phyloP scores from a whole-genome alignment of 2,888 invertebrate genomes.

The Andrena fulva region DNA sequence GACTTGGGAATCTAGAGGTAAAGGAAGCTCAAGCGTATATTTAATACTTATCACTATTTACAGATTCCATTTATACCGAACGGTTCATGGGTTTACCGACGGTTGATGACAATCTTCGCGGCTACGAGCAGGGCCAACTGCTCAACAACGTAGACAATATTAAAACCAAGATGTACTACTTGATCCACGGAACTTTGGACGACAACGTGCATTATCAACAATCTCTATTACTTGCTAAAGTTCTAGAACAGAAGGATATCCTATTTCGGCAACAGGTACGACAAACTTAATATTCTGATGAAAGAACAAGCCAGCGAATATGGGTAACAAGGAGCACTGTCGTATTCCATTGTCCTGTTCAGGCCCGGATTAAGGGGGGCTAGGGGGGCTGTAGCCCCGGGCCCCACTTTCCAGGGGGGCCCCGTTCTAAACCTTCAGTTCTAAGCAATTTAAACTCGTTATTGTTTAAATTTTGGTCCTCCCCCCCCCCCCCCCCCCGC shows the following conservation, averaged over 20 bases:
- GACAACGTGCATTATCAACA: slow-evolving; percentile 99
- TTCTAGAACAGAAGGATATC: slow-evolving; percentile 93
- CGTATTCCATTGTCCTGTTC: no score
- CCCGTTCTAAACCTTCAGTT: no score
- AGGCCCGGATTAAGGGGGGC: no score
- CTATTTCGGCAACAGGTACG: slow-evolving; percentile 96
- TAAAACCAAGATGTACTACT: slow-evolving; percentile 91
- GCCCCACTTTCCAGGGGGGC: no score
- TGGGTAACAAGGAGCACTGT: background rate
- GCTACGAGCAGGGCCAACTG: slow-evolving; percentile 92
- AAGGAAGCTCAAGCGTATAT: background rate
- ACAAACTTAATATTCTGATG: background rate
- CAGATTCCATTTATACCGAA: slow-evolving; percentile 99
- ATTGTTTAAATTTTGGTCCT: no score
- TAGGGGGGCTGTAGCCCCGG: no score
- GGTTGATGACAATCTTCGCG: slow-evolving; percentile 88
- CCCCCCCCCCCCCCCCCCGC: no score
- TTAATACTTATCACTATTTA: slow-evolving; percentile 67
- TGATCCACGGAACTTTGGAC: slow-evolving; percentile 97
- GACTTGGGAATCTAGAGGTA: background rate
- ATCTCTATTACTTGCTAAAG: slow-evolving; percentile 95
- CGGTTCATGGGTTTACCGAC: slow-evolving; percentile 96
- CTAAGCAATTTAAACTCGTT: no score
- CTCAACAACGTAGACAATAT: slow-evolving; percentile 89
- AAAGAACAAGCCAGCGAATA: background rate